Evolutionary conservation across 2,888 invertebrate genomes (phyloP), one percentile per base, ranked within the genome.

Genomic region (Altica lythri): DNA sequence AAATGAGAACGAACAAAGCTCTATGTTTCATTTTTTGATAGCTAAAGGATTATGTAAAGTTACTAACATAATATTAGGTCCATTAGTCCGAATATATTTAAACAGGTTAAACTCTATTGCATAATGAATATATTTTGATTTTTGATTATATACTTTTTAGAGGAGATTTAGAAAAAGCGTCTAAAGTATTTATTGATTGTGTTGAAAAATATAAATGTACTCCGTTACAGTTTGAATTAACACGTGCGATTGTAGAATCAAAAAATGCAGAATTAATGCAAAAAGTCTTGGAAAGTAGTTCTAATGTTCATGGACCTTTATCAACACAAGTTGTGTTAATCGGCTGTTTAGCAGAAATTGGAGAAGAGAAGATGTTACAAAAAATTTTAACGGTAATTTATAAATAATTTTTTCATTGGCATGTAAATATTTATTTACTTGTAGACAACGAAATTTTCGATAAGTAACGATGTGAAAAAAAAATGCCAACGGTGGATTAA

Each of bases 201-300:
- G 78, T 81, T 0, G 68, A 75, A 1, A 77, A 78, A 34, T 82
- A 84, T 67, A 80, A 78, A 45, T 82, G 81, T 60, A 84, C 86
- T 0, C 88, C 88, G 0, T 69, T 86, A 6, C 84, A 85, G 65
- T 81, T 85, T 60, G 86, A 86, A 71, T 59, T 89, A 1, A 66
- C 86, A 2, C 59, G 61, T n/a, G 65, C 72, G 44, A 56, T 80
- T 29, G 68, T 79, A 29, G 71, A 73, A 32, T 64, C 61, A 0
- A 66, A 76, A 50, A 75, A 78, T 5, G 74, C 76, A 55, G 63
- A 72, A 30, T 62, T 77, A n/a, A 60, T 81, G 30, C 69, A 72
- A 17, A 61, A 69, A 19, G 67, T 78, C 1, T 64, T 79, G 2
- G 66, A 72, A 22, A 68, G 68, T 1, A 69, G 76, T 4, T 63